These are phyloP conservation scores for Agrotis puta DNA, from an alignment of 2,888 invertebrate genomes.

Conservation along the genomic window DNA sequence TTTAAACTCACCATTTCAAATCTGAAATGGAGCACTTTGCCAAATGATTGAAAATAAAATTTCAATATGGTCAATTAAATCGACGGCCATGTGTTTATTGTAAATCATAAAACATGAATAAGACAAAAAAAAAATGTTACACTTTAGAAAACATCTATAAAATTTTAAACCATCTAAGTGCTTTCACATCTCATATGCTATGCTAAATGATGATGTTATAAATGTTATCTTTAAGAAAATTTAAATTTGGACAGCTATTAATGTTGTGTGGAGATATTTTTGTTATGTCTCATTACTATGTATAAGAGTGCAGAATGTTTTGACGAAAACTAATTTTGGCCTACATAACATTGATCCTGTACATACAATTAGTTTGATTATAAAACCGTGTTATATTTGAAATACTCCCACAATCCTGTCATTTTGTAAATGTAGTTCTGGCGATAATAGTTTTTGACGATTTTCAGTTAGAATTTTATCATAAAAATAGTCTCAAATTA, in stretches of 20 bases:
- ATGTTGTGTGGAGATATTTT: constrained; percentile 49
- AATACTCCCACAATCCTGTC: constrained; percentile 60
- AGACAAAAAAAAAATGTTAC: constrained; percentile 48
- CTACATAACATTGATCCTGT: constrained; percentile 61
- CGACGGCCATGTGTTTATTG: constrained; percentile 58
- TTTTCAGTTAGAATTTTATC: constrained; percentile 72
- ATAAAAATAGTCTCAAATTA: constrained; percentile 87
- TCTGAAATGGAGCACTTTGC: constrained; percentile 57
- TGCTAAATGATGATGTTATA: constrained; percentile 46
- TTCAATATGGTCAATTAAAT: constrained; percentile 62
- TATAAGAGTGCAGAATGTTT: constrained; percentile 43
- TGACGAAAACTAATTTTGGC: constrained; percentile 64
- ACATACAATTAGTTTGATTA: constrained; percentile 52
- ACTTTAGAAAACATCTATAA: constrained; percentile 47
- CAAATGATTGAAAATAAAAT: constrained; percentile 54
- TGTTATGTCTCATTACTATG: constrained; percentile 32
- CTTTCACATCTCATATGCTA: constrained; percentile 57
- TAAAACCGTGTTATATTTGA: constrained; percentile 37
- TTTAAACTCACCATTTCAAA: constrained; percentile 50
- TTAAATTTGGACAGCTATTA: constrained; percentile 42
- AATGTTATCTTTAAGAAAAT: constrained; percentile 53
- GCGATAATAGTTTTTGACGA: constrained; percentile 68
- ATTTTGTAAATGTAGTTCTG: constrained; percentile 65
- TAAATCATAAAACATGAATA: constrained; percentile 56
- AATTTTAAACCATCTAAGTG: constrained; percentile 55